These are phyloP conservation scores for Zonitis immaculata DNA, from an alignment of 2,888 invertebrate species.

Conservation along the genomic window DNA sequence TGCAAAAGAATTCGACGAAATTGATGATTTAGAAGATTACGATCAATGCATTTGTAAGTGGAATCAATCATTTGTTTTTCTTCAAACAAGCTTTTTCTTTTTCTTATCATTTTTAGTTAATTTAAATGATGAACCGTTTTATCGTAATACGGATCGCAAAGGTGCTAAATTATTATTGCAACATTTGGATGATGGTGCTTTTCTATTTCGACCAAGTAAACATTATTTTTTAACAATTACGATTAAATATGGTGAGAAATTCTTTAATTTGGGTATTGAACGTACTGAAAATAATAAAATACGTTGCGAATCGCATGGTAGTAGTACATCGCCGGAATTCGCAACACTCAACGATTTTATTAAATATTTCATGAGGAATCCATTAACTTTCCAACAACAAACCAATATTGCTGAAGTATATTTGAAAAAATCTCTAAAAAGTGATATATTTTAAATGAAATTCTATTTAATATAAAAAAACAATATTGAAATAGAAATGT, in stretches of 20 bases:
- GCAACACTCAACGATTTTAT: constrained; percentile 23
- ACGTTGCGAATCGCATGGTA: constrained; percentile 18
- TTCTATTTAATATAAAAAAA: neutral
- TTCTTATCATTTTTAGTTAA: too few species aligned
- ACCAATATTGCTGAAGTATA: constrained; percentile 16
- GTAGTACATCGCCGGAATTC: constrained; percentile 24
- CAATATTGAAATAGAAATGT: neutral
- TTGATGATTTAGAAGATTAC: constrained; percentile 6
- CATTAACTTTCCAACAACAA: constrained; percentile 19
- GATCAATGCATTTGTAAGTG: constrained; percentile 7
- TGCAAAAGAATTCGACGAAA: neutral
- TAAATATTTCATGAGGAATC: constrained; percentile 23
- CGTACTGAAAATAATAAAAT: constrained; percentile 20
- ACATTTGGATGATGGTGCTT: constrained; percentile 26
- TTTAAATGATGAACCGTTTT: constrained; percentile 26
- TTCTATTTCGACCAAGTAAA: constrained; percentile 29
- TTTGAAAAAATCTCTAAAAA: constrained; percentile 21
- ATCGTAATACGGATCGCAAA: constrained; percentile 28
- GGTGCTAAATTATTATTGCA: constrained; percentile 28
- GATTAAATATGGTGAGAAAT: constrained; percentile 21
- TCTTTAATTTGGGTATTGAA: constrained; percentile 29
- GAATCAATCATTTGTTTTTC: too few species aligned
- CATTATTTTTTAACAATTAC: constrained; percentile 26
- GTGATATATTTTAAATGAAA: constrained; percentile 16
- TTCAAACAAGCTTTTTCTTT: too few species aligned